These are phyloP conservation scores for Rhopalosiphum nymphaeae DNA, from an alignment of 2,888 invertebrate genomes.

Conservation along the genomic window DNA sequence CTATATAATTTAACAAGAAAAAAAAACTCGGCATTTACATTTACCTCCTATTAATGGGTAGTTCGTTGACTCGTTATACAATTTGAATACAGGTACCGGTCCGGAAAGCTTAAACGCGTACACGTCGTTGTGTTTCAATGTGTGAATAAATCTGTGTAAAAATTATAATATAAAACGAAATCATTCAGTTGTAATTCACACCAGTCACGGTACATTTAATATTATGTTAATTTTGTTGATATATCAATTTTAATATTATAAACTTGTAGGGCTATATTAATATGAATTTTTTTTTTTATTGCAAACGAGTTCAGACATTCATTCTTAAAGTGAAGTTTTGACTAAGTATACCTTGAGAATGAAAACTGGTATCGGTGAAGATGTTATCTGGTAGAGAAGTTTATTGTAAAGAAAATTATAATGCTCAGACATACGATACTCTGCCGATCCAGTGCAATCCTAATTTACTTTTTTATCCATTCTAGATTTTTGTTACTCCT, in stretches of 20 bases:
- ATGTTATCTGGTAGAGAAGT: constrained; percentile 35
- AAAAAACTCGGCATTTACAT: background rate
- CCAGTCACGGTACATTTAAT: background rate
- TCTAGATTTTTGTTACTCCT: constrained; percentile 23
- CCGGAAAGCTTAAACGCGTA: background rate
- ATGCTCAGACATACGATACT: constrained; percentile 11
- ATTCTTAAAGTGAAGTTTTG: constrained; percentile 2
- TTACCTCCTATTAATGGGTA: background rate
- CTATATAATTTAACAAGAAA: background rate
- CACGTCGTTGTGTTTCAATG: background rate
- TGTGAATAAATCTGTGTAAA: background rate
- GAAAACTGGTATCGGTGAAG: constrained; percentile 43
- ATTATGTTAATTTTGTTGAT: constrained; percentile 12
- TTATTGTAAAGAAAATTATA: background rate
- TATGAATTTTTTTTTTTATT: background rate
- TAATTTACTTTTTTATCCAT: constrained; percentile 18
- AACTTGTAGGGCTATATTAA: background rate
- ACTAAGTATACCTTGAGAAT: constrained; percentile 41
- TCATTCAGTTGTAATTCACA: background rate
- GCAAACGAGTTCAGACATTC: background rate
- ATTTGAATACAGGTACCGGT: constrained; percentile 19
- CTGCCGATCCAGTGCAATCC: background rate
- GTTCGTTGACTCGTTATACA: background rate
- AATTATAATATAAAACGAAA: background rate
- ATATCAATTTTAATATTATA: constrained; percentile 1